These are phyloP conservation scores for Stegophylla sp. DNA, from an alignment of 2,888 invertebrate genomes.

Conservation along the genomic window DNA sequence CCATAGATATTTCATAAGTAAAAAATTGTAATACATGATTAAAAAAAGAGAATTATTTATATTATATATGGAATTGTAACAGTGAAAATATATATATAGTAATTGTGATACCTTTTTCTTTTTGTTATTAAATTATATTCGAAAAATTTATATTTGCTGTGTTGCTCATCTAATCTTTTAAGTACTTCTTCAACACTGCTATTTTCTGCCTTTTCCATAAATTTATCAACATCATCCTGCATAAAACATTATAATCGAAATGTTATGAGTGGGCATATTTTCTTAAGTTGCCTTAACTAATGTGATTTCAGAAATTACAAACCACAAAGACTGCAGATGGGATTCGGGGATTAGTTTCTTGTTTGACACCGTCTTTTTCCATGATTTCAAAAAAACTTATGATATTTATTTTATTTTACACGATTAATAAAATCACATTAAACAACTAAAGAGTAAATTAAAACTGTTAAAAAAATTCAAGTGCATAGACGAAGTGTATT, in stretches of 20 bases:
- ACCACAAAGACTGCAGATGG: slow-evolving; percentile 89
- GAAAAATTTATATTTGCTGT: slow-evolving; percentile 97
- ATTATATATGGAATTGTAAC: no score
- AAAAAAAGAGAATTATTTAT: not conserved
- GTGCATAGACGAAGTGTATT: no score
- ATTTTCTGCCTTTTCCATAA: slow-evolving; percentile 85
- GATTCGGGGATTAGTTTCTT: slow-evolving; percentile 80
- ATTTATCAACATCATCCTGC: slow-evolving; percentile 92
- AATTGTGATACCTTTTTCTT: slow-evolving; percentile 73
- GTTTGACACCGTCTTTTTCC: slow-evolving; percentile 63
- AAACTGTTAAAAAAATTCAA: no score
- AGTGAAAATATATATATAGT: no score
- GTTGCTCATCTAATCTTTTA: slow-evolving; percentile 86
- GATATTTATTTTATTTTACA: no score
- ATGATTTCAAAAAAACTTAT: no score
- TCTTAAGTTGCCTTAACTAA: no score
- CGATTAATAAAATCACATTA: no score
- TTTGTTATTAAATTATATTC: slow-evolving; percentile 89
- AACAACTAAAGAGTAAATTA: no score
- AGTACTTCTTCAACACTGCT: slow-evolving; percentile 84
- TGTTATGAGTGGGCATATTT: no score
- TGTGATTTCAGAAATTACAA: slow-evolving; percentile 65
- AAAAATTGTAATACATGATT: not conserved
- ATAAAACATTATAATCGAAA: slow-evolving; percentile 56
- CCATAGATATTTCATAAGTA: no score